phyloP scores from a whole-genome alignment of 2,797 vertebrate species.

The Pangasius sanitwongsei region DNA sequence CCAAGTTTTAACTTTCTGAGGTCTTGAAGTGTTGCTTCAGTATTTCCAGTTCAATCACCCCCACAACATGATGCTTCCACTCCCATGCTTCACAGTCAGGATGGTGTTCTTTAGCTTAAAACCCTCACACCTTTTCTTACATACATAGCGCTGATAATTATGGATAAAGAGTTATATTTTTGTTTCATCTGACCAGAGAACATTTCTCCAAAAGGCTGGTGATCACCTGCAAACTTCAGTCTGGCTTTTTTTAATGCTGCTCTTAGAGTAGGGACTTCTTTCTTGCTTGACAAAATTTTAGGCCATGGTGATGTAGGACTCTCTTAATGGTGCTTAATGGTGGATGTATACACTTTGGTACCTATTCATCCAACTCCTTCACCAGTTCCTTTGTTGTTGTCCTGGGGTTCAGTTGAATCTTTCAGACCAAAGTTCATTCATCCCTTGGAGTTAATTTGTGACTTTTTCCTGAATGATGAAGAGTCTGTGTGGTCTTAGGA shows the following conservation, averaged over 20 bases:
- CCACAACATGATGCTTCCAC: background rate
- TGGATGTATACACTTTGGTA: background rate
- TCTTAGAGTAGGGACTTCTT: background rate
- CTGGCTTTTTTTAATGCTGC: background rate
- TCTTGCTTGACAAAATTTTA: background rate
- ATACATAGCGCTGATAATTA: background rate
- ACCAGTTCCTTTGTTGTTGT: background rate
- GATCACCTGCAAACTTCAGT: background rate
- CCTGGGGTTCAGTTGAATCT: background rate
- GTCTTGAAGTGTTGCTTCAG: background rate
- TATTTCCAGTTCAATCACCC: background rate
- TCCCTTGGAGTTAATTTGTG: background rate
- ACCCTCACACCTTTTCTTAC: background rate
- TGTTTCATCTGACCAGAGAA: background rate
- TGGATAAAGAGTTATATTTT: background rate
- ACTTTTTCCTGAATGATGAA: background rate
- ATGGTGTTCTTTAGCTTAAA: background rate
- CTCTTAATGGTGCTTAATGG: background rate
- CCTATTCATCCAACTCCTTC: background rate
- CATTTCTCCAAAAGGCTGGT: background rate
- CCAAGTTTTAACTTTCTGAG: background rate
- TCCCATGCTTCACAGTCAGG: background rate
- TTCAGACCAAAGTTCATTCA: background rate
- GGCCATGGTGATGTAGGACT: background rate
- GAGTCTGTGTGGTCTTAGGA: background rate